Base-by-base conservation (phyloP, 2,113 vertebrate species). In the Hypocryptadius cinnamomeus region DNA sequence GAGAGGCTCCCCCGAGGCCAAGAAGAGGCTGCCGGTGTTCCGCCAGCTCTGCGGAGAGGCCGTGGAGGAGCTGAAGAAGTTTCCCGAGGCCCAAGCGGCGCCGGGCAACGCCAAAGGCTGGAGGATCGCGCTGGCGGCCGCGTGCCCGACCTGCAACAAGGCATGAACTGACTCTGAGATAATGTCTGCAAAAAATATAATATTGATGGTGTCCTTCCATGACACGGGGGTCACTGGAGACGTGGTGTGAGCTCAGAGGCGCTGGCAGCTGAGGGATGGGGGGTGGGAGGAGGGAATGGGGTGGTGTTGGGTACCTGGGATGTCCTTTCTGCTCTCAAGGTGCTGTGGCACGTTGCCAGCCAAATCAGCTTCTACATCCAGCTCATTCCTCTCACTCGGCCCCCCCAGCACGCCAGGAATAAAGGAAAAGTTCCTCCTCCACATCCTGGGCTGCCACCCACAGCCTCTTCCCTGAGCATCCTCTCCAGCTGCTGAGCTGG, bases 11-110 rank as follows among this genome's bases (percentile, higher is more conserved):
- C 42, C 28, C 25, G 33, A 27, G 23, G 51, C 76, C 42, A 77
- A 23, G 87, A 87, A 91, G 9, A 94, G 94, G 47, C 71, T 97
- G 56, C 94, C 77, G 0, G 94, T 97, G 48, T 97, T 97, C 54
- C 70, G 13, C 54, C 85, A 85, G 87, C 64, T 96, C 65, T 97
- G 96, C 6, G 79, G 85, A 13, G 90, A 93, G 71, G 37, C 12
- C 1, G 8, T 53, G 33, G 35, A 69, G 27, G 73, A 76, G 64
- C 44, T 11, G 25, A 14, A 88, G 35, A 16, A 89, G 31, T n/a
- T 40, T 6, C 74, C 50, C 2, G 39, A 31, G 0, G 13, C 13
- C 10, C 35, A 19, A 15, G 87, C 17, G 18, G 37, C 1, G 0
- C 63, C 23, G 15, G 37, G 80, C 14, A 35, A 18, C 2, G 37